These are phyloP conservation scores for Trichomycterus rosablanca DNA, from an alignment of 2,113 vertebrate genomes.

Conservation along the genomic window DNA sequence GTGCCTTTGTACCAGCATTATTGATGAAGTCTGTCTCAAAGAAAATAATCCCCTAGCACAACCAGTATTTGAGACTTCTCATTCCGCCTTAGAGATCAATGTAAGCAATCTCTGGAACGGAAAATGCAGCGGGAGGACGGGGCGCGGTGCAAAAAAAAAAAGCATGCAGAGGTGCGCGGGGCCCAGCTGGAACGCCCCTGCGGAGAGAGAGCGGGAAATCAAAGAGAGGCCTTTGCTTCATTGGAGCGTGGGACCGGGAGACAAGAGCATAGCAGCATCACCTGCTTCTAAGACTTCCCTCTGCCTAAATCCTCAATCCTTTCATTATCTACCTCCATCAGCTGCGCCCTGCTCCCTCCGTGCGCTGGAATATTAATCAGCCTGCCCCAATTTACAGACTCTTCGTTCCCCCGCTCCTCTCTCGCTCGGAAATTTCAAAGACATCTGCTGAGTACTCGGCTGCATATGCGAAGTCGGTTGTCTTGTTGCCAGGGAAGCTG, in stretches of 20 bases:
- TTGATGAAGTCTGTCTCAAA: constrained; percentile 54
- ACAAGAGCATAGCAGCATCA: constrained; percentile 33
- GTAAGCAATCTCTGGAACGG: constrained; percentile 36
- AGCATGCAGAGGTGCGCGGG: constrained; percentile 33
- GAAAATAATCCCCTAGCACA: constrained; percentile 49
- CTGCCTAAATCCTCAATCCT: constrained; percentile 39
- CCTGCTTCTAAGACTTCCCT: constrained; percentile 28
- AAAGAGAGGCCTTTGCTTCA: constrained; percentile 51
- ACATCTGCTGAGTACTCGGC: constrained; percentile 12
- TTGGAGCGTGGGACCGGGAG: constrained; percentile 51
- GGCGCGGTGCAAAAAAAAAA: constrained; percentile 37
- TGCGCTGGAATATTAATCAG: constrained; percentile 66
- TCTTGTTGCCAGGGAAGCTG: constrained; percentile 17
- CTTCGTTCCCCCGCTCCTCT: constrained; percentile 22
- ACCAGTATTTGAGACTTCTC: constrained; percentile 46
- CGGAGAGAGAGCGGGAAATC: constrained; percentile 41
- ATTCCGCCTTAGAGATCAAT: constrained; percentile 50
- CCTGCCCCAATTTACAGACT: constrained; percentile 59
- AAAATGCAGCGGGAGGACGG: constrained; percentile 26
- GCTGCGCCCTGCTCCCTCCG: constrained; percentile 47
- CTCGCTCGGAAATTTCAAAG: constrained; percentile 20
- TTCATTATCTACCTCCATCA: constrained; percentile 47
- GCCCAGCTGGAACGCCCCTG: constrained; percentile 47
- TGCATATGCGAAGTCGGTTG: constrained; percentile 7
- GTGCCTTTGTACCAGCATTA: constrained; percentile 46